Evolutionary conservation across 2,113 vertebrate species (phyloP).

Genomic region (Anoura caudifer): DNA sequence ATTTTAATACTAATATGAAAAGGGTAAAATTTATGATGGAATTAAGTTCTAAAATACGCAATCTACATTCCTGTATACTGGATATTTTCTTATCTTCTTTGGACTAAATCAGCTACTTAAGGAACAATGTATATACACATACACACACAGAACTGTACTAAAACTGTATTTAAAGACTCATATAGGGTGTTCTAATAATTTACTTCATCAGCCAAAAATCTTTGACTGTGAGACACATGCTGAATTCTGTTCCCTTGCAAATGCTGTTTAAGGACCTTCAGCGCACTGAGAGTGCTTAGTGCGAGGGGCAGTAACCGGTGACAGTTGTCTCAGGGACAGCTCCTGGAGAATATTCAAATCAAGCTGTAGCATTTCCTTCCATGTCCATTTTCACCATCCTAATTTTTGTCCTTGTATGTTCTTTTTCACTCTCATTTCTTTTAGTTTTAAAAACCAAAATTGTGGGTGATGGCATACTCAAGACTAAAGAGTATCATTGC

Average conservation of each 20-base stretch:
- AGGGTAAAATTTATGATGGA: neutral
- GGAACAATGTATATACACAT: neutral
- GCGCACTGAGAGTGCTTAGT: neutral
- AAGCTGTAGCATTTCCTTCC: neutral
- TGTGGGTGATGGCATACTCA: neutral
- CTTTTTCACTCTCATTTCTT: neutral
- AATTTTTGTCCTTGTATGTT: neutral
- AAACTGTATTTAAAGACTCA: neutral
- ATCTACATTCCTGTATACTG: neutral
- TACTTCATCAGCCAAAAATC: neutral
- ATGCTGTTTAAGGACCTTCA: neutral
- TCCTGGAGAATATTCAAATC: neutral
- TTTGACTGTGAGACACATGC: neutral
- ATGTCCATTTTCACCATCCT: neutral
- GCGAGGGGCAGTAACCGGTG: no score
- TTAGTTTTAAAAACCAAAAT: neutral
- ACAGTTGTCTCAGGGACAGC: neutral
- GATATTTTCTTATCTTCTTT: neutral
- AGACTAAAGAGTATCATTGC: neutral
- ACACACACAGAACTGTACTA: neutral
- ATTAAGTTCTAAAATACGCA: neutral
- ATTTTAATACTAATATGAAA: conserved; percentile 3
- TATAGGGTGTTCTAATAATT: neutral
- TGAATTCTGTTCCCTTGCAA: neutral
- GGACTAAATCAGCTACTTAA: neutral